Evolutionary conservation across 2,888 invertebrate species (phyloP).

Genomic region (Amphipoea oculea): DNA sequence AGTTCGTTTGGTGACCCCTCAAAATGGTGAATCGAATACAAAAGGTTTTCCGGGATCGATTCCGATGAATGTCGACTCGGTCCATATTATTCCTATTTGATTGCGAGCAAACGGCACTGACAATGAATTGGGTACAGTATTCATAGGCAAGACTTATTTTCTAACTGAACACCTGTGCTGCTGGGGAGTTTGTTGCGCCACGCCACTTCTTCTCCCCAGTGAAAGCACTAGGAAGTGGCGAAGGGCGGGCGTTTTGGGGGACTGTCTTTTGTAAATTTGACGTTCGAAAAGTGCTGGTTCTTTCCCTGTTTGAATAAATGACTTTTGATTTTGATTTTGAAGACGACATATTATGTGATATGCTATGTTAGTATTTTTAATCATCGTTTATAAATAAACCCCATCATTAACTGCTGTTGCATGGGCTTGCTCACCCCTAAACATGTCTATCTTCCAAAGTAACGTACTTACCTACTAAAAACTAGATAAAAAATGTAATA

Average conservation of each 20-base stretch:
- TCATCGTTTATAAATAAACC: neutral
- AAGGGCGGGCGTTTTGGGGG: no score
- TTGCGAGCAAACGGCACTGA: constrained; percentile 16
- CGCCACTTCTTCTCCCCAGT: no score
- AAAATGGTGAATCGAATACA: constrained; percentile 25
- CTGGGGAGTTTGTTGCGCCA: no score
- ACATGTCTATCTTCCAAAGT: neutral
- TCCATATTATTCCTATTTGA: constrained; percentile 36
- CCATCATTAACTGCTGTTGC: neutral
- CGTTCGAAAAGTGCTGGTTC: no score
- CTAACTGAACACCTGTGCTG: no score
- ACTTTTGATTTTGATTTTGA: no score
- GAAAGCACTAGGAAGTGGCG: no score
- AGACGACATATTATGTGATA: no score
- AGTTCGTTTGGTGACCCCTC: constrained; percentile 19
- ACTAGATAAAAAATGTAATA: neutral
- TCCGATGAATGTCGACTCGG: constrained; percentile 22
- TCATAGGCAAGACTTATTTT: neutral
- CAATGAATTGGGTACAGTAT: neutral
- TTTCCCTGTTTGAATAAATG: no score
- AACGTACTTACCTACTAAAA: neutral
- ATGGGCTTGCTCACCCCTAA: no score
- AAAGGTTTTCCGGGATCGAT: constrained; percentile 49
- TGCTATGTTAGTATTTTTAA: neutral
- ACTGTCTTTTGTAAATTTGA: no score